Base-by-base conservation (phyloP, 2,888 invertebrate species). In the Idaea aversata region DNA sequence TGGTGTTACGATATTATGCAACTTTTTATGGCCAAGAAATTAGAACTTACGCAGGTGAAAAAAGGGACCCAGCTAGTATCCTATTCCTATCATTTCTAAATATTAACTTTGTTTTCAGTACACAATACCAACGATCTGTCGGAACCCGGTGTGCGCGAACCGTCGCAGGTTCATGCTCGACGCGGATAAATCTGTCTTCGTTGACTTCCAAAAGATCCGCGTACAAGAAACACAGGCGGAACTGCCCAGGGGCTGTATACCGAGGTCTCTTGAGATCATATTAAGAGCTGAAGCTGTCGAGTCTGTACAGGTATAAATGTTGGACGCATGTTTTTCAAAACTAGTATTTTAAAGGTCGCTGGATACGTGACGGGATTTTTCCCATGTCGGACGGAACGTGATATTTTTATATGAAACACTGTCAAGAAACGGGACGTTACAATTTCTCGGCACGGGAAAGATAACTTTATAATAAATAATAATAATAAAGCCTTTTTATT, bases 201-300 rank as follows among this genome's bases (percentile, higher is more conserved):
- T 99, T 0, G 99, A 99, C 90, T 99, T 99, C 86, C 99, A 99
- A 93, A 99, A 99, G 93, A 96, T 98, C 4, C 94, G 99, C 65
- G 97, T 99, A 73, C 99, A 99, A 87, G 99, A 99, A 91, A 98
- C 98, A 0, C 99, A 99, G 87, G 96, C 98, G 0, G 99, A 99
- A 86, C 90, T 99, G 47, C 99, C 99, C 0, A 93, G 99, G 61
- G 99, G 99, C 4, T 97, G 98, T 80, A 99, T 99, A 78, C 99
- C 99, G 0, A 94, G 99, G 58, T 98, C 98, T 67, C 95, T 99
- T 60, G 99, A 99, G 90, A 95, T 99, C 57, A 96, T 99, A 75
- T 90, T 99, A 63, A 94, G 99, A 73, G 98, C 98, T 0, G 99
- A 99, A 89, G 96, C 97, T 76, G 99, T 99, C 0, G 99, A 99